Evolutionary conservation across 1,140 invertebrate species (phyloP), one percentile per base, ranked within the genome.

Genomic region (Pseudomyrmex sp.): DNA sequence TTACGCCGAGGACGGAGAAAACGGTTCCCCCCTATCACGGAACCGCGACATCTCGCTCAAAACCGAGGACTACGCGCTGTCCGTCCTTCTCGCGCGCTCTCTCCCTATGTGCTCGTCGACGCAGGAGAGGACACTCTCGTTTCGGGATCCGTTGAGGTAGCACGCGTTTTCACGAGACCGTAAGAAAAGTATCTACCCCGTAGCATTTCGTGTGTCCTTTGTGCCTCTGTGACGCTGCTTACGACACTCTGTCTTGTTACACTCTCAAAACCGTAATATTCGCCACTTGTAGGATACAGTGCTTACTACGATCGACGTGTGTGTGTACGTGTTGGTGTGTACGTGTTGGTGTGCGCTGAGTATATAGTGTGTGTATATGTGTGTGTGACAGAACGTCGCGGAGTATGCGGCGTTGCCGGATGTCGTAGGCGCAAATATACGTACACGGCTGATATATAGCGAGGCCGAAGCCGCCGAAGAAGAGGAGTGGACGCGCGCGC

Each of bases 71-170:
- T 7, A 58, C 26, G n/a, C 48, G 2, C 68, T 79, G 77, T 83
- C 87, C 13, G 61, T 88, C 86, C 44, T 58, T 44, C 35, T 68
- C 52, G 62, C 59, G 50, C 56, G 68, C 75, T 65, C 83, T 88
- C 87, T 89, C 87, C 72, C 84, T 75, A 77, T 83, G 73, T 70
- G 75, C 83, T 80, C 79, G 84, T 89, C 83, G 79, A 75, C 85
- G 87, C 85, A 70, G 86, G 84, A 86, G 91, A 92, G 91, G 90
- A 92, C 93, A 93, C 92, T 94, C 91, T 92, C 89, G 92, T 91
- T 92, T 92, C 87, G 91, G 90, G 91, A 89, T 91, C 87, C 91
- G 91, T 92, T 83, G 88, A 92, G 86, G 91, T 88, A 88, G 75
- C 89, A 93, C 92, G 91, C 89, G 86, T 88, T 85, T 89, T 54